Conservation (phyloP, 2,797 vertebrate genomes). For the Myripristis murdjan region DNA sequence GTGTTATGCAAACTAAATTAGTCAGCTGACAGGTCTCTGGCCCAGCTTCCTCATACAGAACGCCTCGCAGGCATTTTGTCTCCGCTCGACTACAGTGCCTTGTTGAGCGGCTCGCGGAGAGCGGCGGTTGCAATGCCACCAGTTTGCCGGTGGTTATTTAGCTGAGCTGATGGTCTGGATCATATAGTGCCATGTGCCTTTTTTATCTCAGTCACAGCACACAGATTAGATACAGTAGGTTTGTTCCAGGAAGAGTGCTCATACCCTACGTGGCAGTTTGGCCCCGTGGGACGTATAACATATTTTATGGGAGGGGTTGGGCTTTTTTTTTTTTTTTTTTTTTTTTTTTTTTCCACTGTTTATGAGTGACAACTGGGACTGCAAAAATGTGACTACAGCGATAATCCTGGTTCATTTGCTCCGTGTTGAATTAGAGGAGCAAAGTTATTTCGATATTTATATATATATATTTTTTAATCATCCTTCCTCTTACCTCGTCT, state of each 20-base stretch:
- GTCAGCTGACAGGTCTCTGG: not conserved
- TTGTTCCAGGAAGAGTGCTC: constrained; percentile 10
- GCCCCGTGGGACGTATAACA: not conserved
- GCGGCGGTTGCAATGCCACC: not conserved
- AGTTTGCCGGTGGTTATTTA: not conserved
- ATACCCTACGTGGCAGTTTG: constrained; percentile 18
- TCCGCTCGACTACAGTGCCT: not conserved
- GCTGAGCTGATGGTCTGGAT: constrained; percentile 61
- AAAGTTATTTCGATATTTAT: no score
- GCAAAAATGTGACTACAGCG: no score
- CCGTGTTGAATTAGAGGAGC: no score
- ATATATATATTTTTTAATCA: no score
- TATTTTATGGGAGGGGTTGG: not conserved
- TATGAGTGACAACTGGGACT: no score
- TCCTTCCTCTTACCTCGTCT: no score
- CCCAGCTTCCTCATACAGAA: not conserved
- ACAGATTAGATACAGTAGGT: constrained; percentile 26
- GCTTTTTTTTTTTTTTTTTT: no score
- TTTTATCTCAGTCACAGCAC: constrained; percentile 11
- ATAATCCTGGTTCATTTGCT: no score
- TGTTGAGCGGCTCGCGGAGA: no score
- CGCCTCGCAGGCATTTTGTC: not conserved
- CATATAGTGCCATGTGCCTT: constrained; percentile 50
- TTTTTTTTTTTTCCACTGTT: no score
- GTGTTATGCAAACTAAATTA: no score